Percentiles rank a stretch among this genome's conserved stretches.
phyloP scores from a whole-genome alignment of 1,140 invertebrate species.

The Archegozetes longisetosus region DNA sequence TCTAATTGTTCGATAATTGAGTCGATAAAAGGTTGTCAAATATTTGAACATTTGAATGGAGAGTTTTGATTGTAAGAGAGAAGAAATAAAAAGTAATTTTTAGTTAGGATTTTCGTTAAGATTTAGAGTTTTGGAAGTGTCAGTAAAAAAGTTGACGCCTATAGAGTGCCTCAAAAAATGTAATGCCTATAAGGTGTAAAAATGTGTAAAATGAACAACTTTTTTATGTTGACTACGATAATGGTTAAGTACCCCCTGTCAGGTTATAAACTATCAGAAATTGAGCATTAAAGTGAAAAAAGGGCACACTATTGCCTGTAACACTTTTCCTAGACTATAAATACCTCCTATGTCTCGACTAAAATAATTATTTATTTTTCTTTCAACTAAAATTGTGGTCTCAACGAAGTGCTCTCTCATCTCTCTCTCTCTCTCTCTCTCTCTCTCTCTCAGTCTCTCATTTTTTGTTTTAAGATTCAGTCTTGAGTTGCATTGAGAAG shows the following conservation, averaged over 20 bases:
- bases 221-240: neutral
- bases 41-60: no score
- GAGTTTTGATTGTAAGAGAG: no score
- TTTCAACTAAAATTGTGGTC: neutral
- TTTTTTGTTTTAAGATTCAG: no score
- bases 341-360: neutral
- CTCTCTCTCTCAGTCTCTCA: neutral
- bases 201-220: neutral
- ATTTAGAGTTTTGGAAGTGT: no score
- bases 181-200: neutral
- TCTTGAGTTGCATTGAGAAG: no score
- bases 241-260: neutral
- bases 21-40: no score
- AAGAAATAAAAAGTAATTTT: no score
- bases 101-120: no score
- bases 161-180: no score
- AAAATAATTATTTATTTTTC: neutral
- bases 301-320: neutral
- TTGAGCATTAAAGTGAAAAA: neutral
- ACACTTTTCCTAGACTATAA: neutral
- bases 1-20: no score
- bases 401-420: neutral
- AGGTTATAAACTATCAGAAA: neutral
- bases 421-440: conserved; percentile 8
- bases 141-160: no score